Evolutionary conservation across 2,888 invertebrate genomes (phyloP), one percentile per base, ranked within the genome.

Genomic region (Cephus pygmeus): DNA sequence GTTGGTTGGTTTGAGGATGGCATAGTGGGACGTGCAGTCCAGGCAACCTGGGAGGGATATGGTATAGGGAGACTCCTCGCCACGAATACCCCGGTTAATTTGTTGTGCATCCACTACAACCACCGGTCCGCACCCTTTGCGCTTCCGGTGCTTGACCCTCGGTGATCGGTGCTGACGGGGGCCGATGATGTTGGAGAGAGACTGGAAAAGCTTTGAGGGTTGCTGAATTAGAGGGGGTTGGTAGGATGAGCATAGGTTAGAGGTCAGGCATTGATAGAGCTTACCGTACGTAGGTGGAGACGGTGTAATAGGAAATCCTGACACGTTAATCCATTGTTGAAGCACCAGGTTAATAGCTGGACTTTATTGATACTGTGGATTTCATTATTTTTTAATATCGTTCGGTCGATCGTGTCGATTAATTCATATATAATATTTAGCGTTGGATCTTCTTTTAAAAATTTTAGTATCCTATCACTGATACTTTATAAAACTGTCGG

Each of bases 61-160:
- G 9, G 71, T 31, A 71, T 33, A 33, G 71, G 71, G 71, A 71
- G 71, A 71, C 31, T 31, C 71, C 33, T 71, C 71, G 71, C 71
- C 71, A 75, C 76, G 76, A 77, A 77, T 80, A 78, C 79, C 86
- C 85, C 85, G 88, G 88, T 87, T 87, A 88, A 88, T 88, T 88
- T 85, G 86, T 84, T 86, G 85, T 85, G 85, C 87, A 87, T 87
- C 87, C 85, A 84, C 83, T 56, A 56, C 40, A 85, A 82, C 85
- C 83, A 85, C 80, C 83, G 81, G 79, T 81, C 81, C 78, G 79
- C 81, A 83, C 82, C 83, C 81, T 82, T 80, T 80, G 81, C 82
- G 86, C 87, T 89, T 90, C 89, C 89, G 88, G 87, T 89, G 87
- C 88, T 90, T 88, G 88, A 89, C 87, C 89, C 87, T 86, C 82